Evolutionary conservation across 2,888 invertebrate species (phyloP).

Genomic region (Nematopogon swammerdamellus): DNA sequence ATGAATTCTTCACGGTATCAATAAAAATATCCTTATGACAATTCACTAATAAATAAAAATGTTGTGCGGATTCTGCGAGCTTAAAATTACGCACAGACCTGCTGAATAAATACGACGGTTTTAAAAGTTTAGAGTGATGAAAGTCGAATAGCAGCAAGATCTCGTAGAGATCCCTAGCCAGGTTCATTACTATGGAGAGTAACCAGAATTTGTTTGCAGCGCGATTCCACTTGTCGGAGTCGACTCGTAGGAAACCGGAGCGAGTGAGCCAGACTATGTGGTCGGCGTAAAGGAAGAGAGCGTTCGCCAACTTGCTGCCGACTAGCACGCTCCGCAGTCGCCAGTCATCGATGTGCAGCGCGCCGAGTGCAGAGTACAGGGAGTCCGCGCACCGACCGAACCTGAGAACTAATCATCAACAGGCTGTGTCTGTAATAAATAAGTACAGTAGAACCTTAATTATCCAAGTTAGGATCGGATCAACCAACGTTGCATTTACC

Average conservation of each 20-base stretch:
- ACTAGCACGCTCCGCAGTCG: conserved; percentile 69
- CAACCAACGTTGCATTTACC: too few relatives aligned
- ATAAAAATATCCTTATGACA: conserved; percentile 66
- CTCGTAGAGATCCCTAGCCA: conserved; percentile 83
- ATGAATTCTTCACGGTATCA: conserved; percentile 81
- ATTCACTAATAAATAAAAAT: conserved; percentile 26
- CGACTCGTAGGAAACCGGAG: conserved; percentile 64
- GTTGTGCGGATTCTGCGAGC: conserved; percentile 22
- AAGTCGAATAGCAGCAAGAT: conserved; percentile 61
- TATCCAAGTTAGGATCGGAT: too few relatives aligned
- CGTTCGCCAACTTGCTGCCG: conserved; percentile 74
- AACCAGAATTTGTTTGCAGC: conserved; percentile 83
- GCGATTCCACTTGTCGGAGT: conserved; percentile 73
- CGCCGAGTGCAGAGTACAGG: conserved; percentile 69
- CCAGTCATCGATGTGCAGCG: conserved; percentile 69
- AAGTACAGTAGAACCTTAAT: too few relatives aligned
- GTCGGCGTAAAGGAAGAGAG: conserved; percentile 78
- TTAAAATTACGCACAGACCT: conserved; percentile 25
- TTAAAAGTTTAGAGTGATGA: conserved; percentile 34
- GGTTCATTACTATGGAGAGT: conserved; percentile 73
- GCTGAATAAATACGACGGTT: conserved; percentile 33
- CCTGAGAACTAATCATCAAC: conserved; percentile 80
- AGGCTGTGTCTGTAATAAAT: too few relatives aligned
- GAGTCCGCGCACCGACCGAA: conserved; percentile 83
- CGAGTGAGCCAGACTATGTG: conserved; percentile 84